Conservation (phyloP, 2,113 vertebrate genomes). For the Phaethon lepturus region DNA sequence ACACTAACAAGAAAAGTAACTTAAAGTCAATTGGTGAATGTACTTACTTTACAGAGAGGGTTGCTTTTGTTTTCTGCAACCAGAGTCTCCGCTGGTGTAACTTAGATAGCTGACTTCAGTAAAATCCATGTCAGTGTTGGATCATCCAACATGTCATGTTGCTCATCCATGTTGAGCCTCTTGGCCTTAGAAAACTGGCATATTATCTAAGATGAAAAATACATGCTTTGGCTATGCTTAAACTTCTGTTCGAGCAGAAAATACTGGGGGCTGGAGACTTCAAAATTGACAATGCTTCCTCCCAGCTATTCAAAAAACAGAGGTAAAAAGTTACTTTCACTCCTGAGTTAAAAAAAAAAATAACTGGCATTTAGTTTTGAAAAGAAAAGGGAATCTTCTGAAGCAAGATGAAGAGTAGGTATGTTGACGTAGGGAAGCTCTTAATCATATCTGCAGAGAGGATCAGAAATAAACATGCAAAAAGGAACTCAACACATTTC, state of each 20-base stretch:
- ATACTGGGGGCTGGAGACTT: not conserved
- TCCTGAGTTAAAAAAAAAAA: not conserved
- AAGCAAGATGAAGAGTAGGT: not conserved
- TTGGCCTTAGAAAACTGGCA: not conserved
- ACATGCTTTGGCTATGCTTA: not conserved
- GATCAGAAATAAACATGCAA: slow-evolving; percentile 25
- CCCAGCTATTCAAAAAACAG: not conserved
- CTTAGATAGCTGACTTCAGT: not conserved
- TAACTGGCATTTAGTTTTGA: not conserved
- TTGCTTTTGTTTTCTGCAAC: not conserved
- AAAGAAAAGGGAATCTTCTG: slow-evolving; percentile 2
- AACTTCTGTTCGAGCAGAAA: not conserved
- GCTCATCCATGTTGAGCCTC: not conserved
- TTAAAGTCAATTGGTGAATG: not conserved
- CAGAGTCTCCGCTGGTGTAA: not conserved
- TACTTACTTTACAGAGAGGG: not conserved
- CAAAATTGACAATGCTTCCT: slow-evolving; percentile 15
- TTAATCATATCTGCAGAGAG: not conserved
- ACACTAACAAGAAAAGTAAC: not conserved
- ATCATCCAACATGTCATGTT: too few species aligned
- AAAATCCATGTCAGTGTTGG: not conserved
- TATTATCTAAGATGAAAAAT: not conserved
- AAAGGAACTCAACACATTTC: not conserved
- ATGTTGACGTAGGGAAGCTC: not conserved
- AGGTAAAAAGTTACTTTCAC: not conserved